These are phyloP conservation scores for Alviniconcha strummeri DNA, from an alignment of 2,888 invertebrate species.

Conservation along the genomic window DNA sequence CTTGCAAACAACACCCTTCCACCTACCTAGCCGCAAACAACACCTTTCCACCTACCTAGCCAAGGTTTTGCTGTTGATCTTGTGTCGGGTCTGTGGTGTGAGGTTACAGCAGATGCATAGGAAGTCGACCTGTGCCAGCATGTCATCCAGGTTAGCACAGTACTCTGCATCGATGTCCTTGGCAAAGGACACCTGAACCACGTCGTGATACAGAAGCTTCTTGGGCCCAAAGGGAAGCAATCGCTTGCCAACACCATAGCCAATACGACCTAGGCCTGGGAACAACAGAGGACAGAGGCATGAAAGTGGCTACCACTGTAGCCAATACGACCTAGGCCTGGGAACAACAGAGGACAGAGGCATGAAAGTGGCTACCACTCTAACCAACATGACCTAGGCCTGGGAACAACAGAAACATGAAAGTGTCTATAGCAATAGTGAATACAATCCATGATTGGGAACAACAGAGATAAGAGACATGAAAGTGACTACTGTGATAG, in stretches of 20 bases:
- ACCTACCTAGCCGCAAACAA: no score
- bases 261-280: slow-evolving; percentile 72
- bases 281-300: background rate
- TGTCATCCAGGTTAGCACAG: slow-evolving; percentile 7
- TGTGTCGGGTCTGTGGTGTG: slow-evolving; percentile 34
- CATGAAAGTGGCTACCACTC: background rate
- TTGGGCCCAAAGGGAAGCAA: slow-evolving; percentile 57
- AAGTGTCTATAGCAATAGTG: no score
- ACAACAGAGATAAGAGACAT: no score
- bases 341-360: slow-evolving; percentile 9
- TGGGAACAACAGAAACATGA: no score
- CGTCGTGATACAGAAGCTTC: slow-evolving; percentile 27
- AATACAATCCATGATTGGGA: no score
- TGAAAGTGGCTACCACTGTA: slow-evolving; percentile 24
- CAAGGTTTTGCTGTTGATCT: slow-evolving; percentile 7
- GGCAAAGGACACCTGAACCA: slow-evolving; percentile 28
- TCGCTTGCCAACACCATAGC: slow-evolving; percentile 61
- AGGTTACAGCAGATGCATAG: slow-evolving; percentile 43
- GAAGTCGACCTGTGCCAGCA: slow-evolving; percentile 35
- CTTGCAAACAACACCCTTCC: no score
- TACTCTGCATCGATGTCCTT: slow-evolving; percentile 22
- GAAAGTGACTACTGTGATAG: no score
- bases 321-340: slow-evolving; percentile 73
- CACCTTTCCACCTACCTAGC: background rate
- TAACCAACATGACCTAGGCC: slow-evolving; percentile 62